Evolutionary conservation across 2,113 vertebrate species (phyloP), one percentile per base, ranked within the genome.

Genomic region (Camelus bactrianus): DNA sequence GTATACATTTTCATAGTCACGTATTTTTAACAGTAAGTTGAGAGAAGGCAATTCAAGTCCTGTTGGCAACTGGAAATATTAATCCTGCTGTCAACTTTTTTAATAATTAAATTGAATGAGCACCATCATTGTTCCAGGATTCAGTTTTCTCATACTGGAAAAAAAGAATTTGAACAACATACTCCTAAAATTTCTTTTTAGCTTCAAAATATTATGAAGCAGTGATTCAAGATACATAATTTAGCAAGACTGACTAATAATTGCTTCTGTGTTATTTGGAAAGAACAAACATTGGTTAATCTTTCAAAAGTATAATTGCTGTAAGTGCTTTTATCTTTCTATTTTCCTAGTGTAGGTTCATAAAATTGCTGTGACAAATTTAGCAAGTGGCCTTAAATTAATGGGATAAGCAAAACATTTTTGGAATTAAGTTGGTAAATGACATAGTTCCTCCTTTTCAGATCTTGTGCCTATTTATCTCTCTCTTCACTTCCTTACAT

Each of bases 161-260:
- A 62, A 58, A 94, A 70, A 24, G 8, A 82, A 90, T 54, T 72
- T 75, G 19, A 54, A 46, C 5, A 83, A n/a, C 26, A 67, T 48
- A 85, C 26, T 67, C 28, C 73, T 89, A 79, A 90, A 60, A 42
- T 77, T 89, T 32, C 20, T 73, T 82, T 92, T 93, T 46, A 83
- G 26, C 69, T 90, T 96, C 64, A 95, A 90, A 80, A 95, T 96
- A 75, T 93, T 96, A 89, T 86, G 42, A 92, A 92, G n/a, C 17
- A 10, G 28, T 86, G 20, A 79, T 28, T 96, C 77, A 96, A 93
- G 73, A 73, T 48, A 79, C 30, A 83, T 69, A 86, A 90, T 79
- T 92, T 80, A 96, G 64, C 70, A 75, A 8, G 19, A 73, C 26
- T 88, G 38, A 90, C 75, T 84, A 87, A 79, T 75, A 81, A 69